phyloP scores from a whole-genome alignment of 92 coral and sea anemone genomes.

The Plumapathes pennacea region DNA sequence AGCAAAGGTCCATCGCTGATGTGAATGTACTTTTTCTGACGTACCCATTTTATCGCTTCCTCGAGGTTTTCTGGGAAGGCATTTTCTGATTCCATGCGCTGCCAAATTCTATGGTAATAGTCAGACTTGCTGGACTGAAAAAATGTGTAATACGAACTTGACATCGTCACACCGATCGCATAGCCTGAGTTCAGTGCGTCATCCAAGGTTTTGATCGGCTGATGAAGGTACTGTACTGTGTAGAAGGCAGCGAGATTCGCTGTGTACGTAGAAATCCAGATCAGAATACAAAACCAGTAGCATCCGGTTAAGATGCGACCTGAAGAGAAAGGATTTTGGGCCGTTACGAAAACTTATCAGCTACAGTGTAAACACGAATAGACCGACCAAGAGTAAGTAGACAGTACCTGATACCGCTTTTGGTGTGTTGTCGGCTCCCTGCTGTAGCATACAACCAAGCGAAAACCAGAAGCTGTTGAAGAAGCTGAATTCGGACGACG shows the following conservation, averaged over 20 bases:
- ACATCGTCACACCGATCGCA: constrained; percentile 22
- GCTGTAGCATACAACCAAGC: constrained; percentile 62
- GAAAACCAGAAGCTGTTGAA: constrained; percentile 61
- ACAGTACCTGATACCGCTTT: constrained; percentile 42
- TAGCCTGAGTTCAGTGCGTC: constrained; percentile 30
- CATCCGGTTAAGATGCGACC: constrained; percentile 62
- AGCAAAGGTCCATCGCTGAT: constrained; percentile 42
- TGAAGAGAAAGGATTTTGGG: no score
- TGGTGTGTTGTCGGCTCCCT: constrained; percentile 70
- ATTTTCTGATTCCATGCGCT: constrained; percentile 8
- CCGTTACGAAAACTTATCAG: no score
- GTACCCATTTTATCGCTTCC: constrained; percentile 39
- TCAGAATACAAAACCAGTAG: constrained; percentile 66
- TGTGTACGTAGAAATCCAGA: constrained; percentile 69
- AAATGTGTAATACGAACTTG: constrained; percentile 15
- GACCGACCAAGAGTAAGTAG: neutral
- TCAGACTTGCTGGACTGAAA: constrained; percentile 11
- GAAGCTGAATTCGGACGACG: constrained; percentile 38
- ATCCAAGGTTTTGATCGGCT: constrained; percentile 31
- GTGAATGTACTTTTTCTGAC: constrained; percentile 29
- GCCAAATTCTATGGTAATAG: constrained; percentile 38
- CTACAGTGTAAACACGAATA: no score
- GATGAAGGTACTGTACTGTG: constrained; percentile 35
- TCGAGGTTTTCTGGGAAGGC: constrained; percentile 9
- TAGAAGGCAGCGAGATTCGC: constrained; percentile 71